Base-by-base conservation (phyloP, 2,113 vertebrate species). In the Loxodonta africana region DNA sequence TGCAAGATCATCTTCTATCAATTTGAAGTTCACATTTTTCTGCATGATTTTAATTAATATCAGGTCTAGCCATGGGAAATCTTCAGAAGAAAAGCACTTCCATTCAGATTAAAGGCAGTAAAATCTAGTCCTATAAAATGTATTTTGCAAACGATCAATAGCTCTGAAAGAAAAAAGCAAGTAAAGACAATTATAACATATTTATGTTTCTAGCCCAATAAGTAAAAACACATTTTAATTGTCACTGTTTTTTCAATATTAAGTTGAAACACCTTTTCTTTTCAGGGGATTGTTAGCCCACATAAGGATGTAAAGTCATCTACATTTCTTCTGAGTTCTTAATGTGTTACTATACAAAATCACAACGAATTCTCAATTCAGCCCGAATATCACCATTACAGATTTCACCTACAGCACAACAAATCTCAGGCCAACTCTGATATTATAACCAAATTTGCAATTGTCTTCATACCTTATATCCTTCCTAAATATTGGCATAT, bases 31-130 rank as follows among this genome's bases (percentile, higher is more conserved):
- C 96, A 60, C 95, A 95, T 98, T 98, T 98, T 81, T 91, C 95
- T 98, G 88, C 95, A 96, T 96, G 94, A 96, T 91, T 96, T 97
- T 94, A 98, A 98, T 98, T 98, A 95, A 91, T 98, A 97, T 93
- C 97, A 95, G 87, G 81, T 89, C 95, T 63, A 95, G 94, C 51
- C 28, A 95, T 92, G 94, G 91, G 87, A 97, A 98, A 96, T 92
- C 83, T 90, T 94, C 88, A 96, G 85, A 93, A 95, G 96, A 93
- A 96, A 97, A 97, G 87, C 84, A 74, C 23, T 87, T 3, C 9
- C 51, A 53, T 83, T 92, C 63, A 51, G 73, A 86, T 81, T 69
- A 98, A 96, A 53, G 12, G 53, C 81, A 60, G 65, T 46, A 97
- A 98, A 86, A 33, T 6, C 62, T 37, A 88, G 15, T 95, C 51